Evolutionary conservation across 2,888 invertebrate genomes (phyloP).

Genomic region (Coenonympha arcania): DNA sequence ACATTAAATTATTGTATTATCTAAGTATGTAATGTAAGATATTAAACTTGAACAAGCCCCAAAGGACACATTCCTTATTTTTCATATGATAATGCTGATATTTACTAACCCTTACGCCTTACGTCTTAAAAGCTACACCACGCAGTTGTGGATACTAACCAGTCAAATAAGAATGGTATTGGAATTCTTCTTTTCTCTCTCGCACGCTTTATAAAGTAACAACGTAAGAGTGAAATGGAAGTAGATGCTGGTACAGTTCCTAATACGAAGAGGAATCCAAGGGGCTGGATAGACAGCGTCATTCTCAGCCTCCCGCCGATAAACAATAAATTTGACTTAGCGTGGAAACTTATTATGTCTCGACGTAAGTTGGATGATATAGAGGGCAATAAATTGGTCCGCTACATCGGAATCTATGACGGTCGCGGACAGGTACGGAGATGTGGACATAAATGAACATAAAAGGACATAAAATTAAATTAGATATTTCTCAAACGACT

Average conservation of each 20-base stretch:
- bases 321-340: constrained; percentile 55
- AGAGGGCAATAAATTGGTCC: constrained; percentile 54
- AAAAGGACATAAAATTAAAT: constrained; percentile 55
- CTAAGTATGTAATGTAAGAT: constrained; percentile 6
- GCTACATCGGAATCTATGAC: constrained; percentile 56
- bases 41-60: constrained; percentile 4
- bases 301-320: constrained; percentile 33
- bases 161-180: too few species aligned
- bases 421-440: constrained; percentile 51
- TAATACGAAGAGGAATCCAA: constrained; percentile 4
- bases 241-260: background rate
- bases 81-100: background rate
- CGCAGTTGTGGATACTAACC: background rate
- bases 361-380: constrained; percentile 56
- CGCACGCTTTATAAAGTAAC: too few species aligned
- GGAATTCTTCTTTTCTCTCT: too few species aligned
- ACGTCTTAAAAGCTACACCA: constrained; percentile 2
- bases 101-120: background rate
- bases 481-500: constrained; percentile 46
- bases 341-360: constrained; percentile 49
- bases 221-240: too few species aligned
- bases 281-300: constrained; percentile 20
- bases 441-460: constrained; percentile 26
- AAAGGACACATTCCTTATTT: background rate
- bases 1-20: too few species aligned